These are phyloP conservation scores for Sminthurinus aureus DNA, from an alignment of 2,888 invertebrate genomes.

Conservation along the genomic window DNA sequence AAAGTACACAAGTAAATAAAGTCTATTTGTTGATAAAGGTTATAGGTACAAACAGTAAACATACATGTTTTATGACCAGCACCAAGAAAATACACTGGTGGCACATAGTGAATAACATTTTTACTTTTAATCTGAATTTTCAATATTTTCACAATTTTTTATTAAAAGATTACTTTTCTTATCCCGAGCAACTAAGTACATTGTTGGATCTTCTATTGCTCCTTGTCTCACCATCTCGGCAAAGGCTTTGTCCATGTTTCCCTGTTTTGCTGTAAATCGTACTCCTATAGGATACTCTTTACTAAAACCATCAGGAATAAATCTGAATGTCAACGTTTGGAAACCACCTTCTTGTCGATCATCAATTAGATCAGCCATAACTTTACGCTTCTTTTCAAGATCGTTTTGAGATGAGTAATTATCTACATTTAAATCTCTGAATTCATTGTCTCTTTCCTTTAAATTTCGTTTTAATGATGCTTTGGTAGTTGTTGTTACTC, in stretches of 20 bases:
- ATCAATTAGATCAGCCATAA: neutral
- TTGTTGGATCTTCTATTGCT: constrained; percentile 3
- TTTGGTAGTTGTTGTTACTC: neutral
- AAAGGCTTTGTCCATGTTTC: constrained; percentile 9
- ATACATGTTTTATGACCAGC: too few relatives aligned
- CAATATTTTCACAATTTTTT: neutral
- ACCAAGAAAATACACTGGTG: too few relatives aligned
- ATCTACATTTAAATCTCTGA: neutral
- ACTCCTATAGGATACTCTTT: neutral
- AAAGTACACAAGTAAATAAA: too few relatives aligned
- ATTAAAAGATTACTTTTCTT: constrained; percentile 8
- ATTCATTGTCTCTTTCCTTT: neutral
- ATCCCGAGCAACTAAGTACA: neutral
- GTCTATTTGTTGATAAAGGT: too few relatives aligned
- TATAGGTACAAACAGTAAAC: too few relatives aligned
- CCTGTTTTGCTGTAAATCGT: neutral
- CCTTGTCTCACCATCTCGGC: neutral
- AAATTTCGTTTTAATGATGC: neutral
- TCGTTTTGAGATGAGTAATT: neutral
- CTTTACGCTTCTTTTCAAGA: constrained; percentile 1
- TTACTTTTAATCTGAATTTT: too few relatives aligned
- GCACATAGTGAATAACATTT: too few relatives aligned
- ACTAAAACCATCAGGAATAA: neutral
- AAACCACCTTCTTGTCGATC: constrained; percentile 18
- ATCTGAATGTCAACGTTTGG: neutral